These are phyloP conservation scores for Pelodiscus sinensis DNA, from an alignment of 2,113 vertebrate species.

Conservation along the genomic window DNA sequence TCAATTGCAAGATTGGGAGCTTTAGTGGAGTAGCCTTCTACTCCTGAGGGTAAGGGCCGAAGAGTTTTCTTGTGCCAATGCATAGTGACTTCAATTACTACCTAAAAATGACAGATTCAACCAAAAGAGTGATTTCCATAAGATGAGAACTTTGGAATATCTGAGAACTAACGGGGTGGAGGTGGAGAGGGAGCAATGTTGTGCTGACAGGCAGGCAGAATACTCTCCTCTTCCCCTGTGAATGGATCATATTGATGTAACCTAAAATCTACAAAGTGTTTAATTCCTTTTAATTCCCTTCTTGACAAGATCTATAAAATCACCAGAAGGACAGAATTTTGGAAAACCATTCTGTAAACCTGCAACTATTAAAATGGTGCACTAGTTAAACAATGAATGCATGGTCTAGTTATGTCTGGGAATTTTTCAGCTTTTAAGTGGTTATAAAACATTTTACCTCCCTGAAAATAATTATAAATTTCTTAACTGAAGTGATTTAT, in stretches of 20 bases:
- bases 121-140: fast-evolving
- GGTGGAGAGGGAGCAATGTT: neutral
- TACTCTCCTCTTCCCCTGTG: neutral
- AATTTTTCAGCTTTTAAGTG: conserved; percentile 65
- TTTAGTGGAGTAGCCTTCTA: conserved; percentile 28
- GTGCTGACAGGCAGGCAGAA: neutral
- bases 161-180: fast-evolving
- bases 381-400: conserved; percentile 58
- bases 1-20: neutral
- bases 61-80: neutral
- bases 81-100: fast-evolving
- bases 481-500: conserved; percentile 73
- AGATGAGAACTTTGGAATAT: neutral
- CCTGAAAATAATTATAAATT: conserved; percentile 73
- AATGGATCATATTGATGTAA: neutral
- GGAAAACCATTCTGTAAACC: conserved; percentile 55
- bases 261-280: conserved; percentile 51
- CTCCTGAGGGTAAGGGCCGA: neutral
- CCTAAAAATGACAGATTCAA: fast-evolving
- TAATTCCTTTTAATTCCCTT: conserved; percentile 48
- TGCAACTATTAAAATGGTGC: conserved; percentile 46
- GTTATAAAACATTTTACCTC: conserved; percentile 63
- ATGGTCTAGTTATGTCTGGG: conserved; percentile 51
- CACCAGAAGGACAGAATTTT: conserved; percentile 48
- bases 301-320: conserved; percentile 14